Conservation (phyloP, 2,888 invertebrate species). For the Beris chalybata region DNA sequence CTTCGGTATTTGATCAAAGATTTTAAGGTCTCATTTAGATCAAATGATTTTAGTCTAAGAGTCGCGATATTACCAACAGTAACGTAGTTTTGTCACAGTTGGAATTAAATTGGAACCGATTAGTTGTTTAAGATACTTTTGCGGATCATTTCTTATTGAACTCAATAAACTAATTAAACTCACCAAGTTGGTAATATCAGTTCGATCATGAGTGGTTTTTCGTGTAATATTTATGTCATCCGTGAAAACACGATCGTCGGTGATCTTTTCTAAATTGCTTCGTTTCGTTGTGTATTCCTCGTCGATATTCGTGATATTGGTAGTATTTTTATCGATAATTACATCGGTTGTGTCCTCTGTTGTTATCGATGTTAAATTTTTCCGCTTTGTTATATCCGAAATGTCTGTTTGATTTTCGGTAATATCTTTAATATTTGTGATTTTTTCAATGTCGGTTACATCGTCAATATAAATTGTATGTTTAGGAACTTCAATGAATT, state of each 20-base stretch:
- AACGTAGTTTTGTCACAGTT: no score
- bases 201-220: constrained; percentile 26
- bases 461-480: constrained; percentile 54
- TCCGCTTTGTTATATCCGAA: constrained; percentile 42
- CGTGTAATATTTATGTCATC: constrained; percentile 31
- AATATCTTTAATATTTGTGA: constrained; percentile 51
- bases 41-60: no score
- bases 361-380: constrained; percentile 33
- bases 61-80: no score
- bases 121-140: not conserved
- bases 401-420: constrained; percentile 50
- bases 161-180: constrained; percentile 50
- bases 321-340: constrained; percentile 24
- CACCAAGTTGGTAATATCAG: constrained; percentile 56
- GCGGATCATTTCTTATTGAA: not conserved
- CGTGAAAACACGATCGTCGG: constrained; percentile 7
- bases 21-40: no score
- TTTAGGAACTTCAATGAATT: constrained; percentile 54
- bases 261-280: constrained; percentile 19
- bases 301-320: constrained; percentile 27
- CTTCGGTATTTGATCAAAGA: no score
- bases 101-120: no score
- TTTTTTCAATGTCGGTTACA: constrained; percentile 56
- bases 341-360: constrained; percentile 29
- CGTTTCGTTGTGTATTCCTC: constrained; percentile 5